Evolutionary conservation across 2,113 vertebrate species (phyloP), one percentile per base, ranked within the genome.

Genomic region (Propithecus coquereli): DNA sequence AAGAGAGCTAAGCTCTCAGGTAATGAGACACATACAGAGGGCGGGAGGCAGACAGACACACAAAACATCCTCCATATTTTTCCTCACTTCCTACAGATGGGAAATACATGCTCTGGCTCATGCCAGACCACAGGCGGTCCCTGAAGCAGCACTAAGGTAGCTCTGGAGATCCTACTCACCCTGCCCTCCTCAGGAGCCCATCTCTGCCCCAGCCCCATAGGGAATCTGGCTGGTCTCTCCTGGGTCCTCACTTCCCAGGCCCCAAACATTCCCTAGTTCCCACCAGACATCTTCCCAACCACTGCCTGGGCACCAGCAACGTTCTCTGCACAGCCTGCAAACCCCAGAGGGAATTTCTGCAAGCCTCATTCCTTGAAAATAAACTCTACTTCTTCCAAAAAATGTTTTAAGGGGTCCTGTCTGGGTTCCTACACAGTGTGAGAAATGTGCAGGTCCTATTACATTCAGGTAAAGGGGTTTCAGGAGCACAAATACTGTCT

Each of bases 121-220:
- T 54, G 40, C 54, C 16, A 18, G 50, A 7, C 77, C 50, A 7
- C 3, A 25, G 5, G 8, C 11, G 9, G 40, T 40, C 32, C 27
- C 45, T 40, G 63, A 7, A 6, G 8, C 13, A 82, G 27, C 23
- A 16, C 25, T 74, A 59, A 27, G 40, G 37, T 6, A 40, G 34
- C 9, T 22, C 0, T 11, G 0, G 10, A 30, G 0, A 47, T 32
- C 47, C 37, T 76, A 7, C 37, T 11, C 5, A 9, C 43, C n/a
- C 8, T 40, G 6, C 43, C 63, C 0, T 0, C n/a, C 59, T 1
- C 8, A 32, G 61, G 76, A 37, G 30, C 45, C 43, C 65, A 43
- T 52, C 54, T 66, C 12, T 7, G 45, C 34, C 37, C 43, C 6
- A 57, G 27, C 50, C 61, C 5, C 4, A 1, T 1, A 12, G 2